A percentile compares a stretch with the other conserved stretches of the same genome.
Conservation (phyloP, 2,113 vertebrate species). For the Callocephalon fimbriatum region DNA sequence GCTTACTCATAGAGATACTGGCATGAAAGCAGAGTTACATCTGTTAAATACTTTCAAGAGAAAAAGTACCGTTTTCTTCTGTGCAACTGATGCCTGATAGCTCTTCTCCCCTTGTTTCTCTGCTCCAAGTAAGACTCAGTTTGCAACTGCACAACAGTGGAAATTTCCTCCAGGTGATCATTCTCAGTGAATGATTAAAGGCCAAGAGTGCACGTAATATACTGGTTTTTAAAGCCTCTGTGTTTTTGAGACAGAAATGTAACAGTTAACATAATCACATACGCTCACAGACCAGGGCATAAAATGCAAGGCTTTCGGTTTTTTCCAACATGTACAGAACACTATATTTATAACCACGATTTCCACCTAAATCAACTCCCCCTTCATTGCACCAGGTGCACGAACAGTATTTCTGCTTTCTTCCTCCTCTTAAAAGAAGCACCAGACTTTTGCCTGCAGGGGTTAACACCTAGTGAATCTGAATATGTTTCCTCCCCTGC, state of each 20-base stretch:
- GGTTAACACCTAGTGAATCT: background rate
- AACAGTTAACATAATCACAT: background rate
- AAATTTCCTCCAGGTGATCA: background rate
- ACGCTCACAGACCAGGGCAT: fast-evolving
- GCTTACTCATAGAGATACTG: background rate
- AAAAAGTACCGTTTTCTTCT: background rate
- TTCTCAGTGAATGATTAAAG: background rate
- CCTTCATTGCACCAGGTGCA: background rate
- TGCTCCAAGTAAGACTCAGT: fast-evolving
- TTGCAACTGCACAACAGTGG: background rate
- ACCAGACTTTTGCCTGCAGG: background rate
- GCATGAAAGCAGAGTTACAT: background rate
- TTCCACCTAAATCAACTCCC: background rate
- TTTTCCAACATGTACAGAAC: background rate
- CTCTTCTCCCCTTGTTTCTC: background rate
- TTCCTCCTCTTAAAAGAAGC: background rate
- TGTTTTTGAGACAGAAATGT: background rate
- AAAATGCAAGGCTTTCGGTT: background rate
- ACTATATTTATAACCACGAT: background rate
- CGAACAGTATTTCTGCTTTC: background rate
- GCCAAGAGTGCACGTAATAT: background rate
- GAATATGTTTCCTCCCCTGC: background rate
- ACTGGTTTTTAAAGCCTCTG: background rate
- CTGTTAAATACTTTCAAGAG: background rate
- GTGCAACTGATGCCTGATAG: background rate